These are phyloP conservation scores for Papilio protenor DNA, from an alignment of 2,888 invertebrate genomes.

Conservation along the genomic window DNA sequence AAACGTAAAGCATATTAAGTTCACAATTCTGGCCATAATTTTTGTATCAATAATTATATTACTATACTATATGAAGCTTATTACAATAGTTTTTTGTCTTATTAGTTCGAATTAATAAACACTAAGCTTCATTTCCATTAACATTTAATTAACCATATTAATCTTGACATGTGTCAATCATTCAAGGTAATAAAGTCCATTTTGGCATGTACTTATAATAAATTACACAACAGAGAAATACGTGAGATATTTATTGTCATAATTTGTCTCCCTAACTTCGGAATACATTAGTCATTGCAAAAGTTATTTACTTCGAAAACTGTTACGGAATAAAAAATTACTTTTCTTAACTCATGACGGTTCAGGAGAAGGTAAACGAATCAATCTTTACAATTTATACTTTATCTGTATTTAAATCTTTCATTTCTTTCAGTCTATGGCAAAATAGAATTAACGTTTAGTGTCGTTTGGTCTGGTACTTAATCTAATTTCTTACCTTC, in stretches of 20 bases:
- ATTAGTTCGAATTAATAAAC: too few relatives aligned
- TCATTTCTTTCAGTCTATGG: too few relatives aligned
- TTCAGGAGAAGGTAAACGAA: neutral
- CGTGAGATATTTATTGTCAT: constrained; percentile 15
- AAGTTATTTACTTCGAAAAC: constrained; percentile 24
- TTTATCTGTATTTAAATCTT: too few relatives aligned
- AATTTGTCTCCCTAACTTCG: constrained; percentile 17
- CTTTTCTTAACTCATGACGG: neutral
- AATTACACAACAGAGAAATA: constrained; percentile 11
- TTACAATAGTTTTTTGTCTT: neutral
- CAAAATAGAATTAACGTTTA: too few relatives aligned
- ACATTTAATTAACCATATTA: neutral
- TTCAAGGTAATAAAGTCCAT: neutral
- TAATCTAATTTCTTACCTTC: constrained; percentile 58
- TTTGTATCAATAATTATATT: too few relatives aligned
- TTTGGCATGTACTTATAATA: neutral
- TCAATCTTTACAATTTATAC: neutral
- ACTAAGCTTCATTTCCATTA: neutral
- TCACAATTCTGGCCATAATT: too few relatives aligned
- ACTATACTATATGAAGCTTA: too few relatives aligned
- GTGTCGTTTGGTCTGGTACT: too few relatives aligned
- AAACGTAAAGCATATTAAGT: too few relatives aligned
- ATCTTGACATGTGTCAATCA: neutral
- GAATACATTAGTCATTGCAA: constrained; percentile 18
- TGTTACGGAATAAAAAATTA: constrained; percentile 24